These are phyloP conservation scores for Carassius gibelio DNA, from an alignment of 2,113 vertebrate species.

Conservation along the genomic window DNA sequence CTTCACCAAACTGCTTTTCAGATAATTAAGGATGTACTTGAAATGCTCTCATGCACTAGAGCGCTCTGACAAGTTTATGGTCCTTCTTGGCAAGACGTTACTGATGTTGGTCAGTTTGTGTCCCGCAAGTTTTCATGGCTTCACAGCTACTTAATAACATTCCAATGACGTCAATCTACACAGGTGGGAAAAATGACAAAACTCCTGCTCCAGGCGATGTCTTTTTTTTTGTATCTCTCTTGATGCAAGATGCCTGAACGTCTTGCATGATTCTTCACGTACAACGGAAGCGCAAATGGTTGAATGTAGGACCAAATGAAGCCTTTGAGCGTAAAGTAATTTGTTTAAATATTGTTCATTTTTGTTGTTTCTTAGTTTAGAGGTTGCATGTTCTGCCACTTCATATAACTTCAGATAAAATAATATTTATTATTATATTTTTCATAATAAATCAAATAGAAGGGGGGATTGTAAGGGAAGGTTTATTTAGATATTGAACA, in stretches of 20 bases:
- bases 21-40: constrained; percentile 34
- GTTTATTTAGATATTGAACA: constrained; percentile 16
- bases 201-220: constrained; percentile 8
- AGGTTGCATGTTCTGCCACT: constrained; percentile 38
- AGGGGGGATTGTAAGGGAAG: background rate
- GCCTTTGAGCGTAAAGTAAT: constrained; percentile 1
- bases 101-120: background rate
- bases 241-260: constrained; percentile 26
- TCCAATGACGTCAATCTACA: constrained; percentile 40
- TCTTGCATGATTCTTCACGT: constrained; percentile 17
- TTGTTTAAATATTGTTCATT: constrained; percentile 25
- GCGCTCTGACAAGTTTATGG: constrained; percentile 22
- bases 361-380: constrained; percentile 19
- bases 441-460: constrained; percentile 1
- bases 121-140: constrained; percentile 14
- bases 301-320: constrained; percentile 36
- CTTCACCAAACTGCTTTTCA: constrained; percentile 20
- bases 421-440: constrained; percentile 36
- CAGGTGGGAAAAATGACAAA: constrained; percentile 27
- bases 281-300: background rate
- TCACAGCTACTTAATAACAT: constrained; percentile 4
- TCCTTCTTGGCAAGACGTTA: constrained; percentile 3
- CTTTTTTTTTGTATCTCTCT: constrained; percentile 26
- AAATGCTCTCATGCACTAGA: constrained; percentile 16
- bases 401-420: constrained; percentile 16